Evolutionary conservation across 2,113 vertebrate genomes (phyloP), one percentile per base, ranked within the genome.

Genomic region (Serinus canaria): DNA sequence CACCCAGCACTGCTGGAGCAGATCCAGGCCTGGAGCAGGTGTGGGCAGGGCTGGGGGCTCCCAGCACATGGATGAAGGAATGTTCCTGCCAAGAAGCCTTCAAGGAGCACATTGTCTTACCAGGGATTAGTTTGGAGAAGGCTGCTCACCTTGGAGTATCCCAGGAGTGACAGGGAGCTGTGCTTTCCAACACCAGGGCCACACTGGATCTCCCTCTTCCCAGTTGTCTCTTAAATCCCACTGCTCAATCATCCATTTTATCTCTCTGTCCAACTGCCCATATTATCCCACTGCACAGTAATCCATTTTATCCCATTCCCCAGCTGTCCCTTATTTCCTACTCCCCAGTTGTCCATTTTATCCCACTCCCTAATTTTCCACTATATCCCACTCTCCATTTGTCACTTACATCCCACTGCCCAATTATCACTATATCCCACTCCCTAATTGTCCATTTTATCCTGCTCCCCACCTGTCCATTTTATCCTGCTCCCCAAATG

Each of bases 401-500:
- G 1, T 23, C 11, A 6, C 10, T 27, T n/a, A 3, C 21, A 56
- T 55, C 31, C 39, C 22, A 55, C 4, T 43, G 4, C 50, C 16
- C 16, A 55, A 5, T 3, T 25, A 0, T 24, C 5, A 15, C 20
- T 22, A 1, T 30, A 39, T 70, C 9, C 35, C 30, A 15, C 2
- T 72, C 1, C 16, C 4, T 10, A 74, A 0, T 0, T 7, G 0
- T 11, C 37, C 30, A 16, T 11, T 17, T 2, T 41, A 53, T 53
- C 15, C 47, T 15, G 18, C 1, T 70, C 2, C 28, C 16, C 22
- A 73, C 1, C 0, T 10, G 0, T 10, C 35, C 20, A 20, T 6
- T 55, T 1, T 21, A 44, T 43, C 52, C 31, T 18, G 16, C 0
- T 33, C 4, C 30, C 39, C 5, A 27, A 1, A 5, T 15, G 0